phyloP scores from a whole-genome alignment of 2,888 invertebrate species.

The Leptothorax acervorum region DNA sequence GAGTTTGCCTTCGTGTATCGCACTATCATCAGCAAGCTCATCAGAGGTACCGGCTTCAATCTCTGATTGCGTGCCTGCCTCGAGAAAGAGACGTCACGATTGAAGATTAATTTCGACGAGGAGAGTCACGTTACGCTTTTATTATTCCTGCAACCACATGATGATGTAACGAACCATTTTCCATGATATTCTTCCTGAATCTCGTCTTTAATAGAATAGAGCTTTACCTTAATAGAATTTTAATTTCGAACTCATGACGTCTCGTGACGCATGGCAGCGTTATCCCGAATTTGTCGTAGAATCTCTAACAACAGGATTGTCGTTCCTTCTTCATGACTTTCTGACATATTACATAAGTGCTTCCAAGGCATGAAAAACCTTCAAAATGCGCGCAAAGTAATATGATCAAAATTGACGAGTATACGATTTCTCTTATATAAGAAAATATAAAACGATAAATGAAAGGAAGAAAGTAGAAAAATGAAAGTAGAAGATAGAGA shows the following conservation, averaged over 20 bases:
- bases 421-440: background rate
- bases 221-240: slow-evolving; percentile 6
- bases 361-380: background rate
- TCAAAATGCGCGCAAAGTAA: background rate
- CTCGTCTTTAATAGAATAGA: slow-evolving; percentile 11
- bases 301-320: background rate
- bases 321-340: background rate
- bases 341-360: background rate
- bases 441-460: background rate
- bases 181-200: slow-evolving; percentile 43
- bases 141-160: slow-evolving; percentile 7
- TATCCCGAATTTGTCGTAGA: background rate
- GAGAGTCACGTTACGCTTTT: slow-evolving; percentile 39
- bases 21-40: background rate
- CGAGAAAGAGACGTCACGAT: slow-evolving; percentile 14
- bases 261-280: background rate
- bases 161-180: slow-evolving; percentile 25
- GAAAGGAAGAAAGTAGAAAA: background rate
- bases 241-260: background rate
- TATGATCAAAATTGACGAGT: background rate
- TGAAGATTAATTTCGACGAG: slow-evolving; percentile 33
- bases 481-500: background rate
- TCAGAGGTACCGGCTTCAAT: background rate
- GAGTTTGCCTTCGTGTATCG: background rate
- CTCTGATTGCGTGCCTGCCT: background rate